A percentile compares a stretch with the other conserved stretches of the same genome.
Evolutionary conservation across 2,797 vertebrate genomes (phyloP).

Genomic region (Protonibea diacanthus): DNA sequence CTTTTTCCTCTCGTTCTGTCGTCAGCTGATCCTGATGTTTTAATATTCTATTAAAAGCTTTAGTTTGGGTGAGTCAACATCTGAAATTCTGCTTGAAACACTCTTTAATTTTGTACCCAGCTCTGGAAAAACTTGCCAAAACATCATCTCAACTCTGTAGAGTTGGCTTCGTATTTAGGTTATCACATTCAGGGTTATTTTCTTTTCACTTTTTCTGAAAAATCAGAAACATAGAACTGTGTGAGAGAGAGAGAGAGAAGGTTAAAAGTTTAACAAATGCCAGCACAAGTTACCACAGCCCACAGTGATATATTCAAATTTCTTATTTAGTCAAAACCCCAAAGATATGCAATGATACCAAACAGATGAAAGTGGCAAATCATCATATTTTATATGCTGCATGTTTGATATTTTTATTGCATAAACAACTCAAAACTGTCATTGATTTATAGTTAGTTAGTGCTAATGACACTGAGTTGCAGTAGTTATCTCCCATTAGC

Average conservation of each 20-base stretch:
- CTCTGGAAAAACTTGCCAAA: constrained; percentile 18
- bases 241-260: background rate
- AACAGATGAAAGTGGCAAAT: background rate
- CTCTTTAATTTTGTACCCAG: constrained; percentile 22
- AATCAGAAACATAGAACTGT: background rate
- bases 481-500: background rate
- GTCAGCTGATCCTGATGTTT: constrained; percentile 9
- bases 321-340: background rate
- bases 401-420: background rate
- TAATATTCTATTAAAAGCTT: constrained; percentile 44
- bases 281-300: background rate
- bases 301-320: background rate
- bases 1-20: constrained; percentile 1
- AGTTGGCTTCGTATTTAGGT: background rate
- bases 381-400: background rate
- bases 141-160: background rate
- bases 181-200: background rate
- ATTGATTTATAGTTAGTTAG: background rate
- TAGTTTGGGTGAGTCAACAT: constrained; percentile 4
- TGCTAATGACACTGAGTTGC: background rate
- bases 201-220: background rate
- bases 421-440: background rate
- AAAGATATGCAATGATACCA: background rate
- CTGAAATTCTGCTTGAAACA: constrained; percentile 35
- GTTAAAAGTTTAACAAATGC: constrained; percentile 16